Base-by-base conservation (phyloP, 2,113 vertebrate genomes). In the Actinemys pallida region DNA sequence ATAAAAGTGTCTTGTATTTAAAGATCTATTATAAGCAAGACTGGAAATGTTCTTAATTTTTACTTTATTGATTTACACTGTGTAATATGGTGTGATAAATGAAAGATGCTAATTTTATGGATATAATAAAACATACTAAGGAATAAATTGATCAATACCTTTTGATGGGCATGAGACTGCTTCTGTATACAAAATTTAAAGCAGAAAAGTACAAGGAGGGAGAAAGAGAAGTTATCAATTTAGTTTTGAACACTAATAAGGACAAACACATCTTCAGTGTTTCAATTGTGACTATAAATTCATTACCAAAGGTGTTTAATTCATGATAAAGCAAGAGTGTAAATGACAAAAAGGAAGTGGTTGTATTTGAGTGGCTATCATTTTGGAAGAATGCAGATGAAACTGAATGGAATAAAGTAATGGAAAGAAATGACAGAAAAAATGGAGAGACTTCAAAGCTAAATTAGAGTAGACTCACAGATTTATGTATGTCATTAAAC, bases 1-100 rank as follows among this genome's bases (percentile, higher is more conserved):
- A 93, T 95, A 69, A 97, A 96, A 94, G 94, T 80, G 82, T 84
- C 93, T 93, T 81, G 62, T 13, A 76, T 93, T 92, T 96, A 89
- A 90, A 92, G 87, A 81, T 89, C 83, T 92, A 80, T 93, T 94
- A 31, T 78, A 90, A 93, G 81, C 42, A 85, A 88, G 89, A 31
- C 90, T 54, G 22, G 19, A 25, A 85, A 52, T 56, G 83, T 96
- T 94, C 89, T 95, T 93, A 93, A 62, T 96, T 93, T 94, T 82
- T 83, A 81, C 80, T 90, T 94, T 79, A 24, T 95, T 84, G 84
- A 93, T 92, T 90, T 94, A 45, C 49, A 83, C 69, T 20, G 85
- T 92, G 85, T 82, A 94, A 88, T 90, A 91, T 91, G 89, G 75
- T 54, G 93, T 94, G 89, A 87, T 53, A 81, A 87, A 93, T 84